phyloP scores from a whole-genome alignment of 1,140 invertebrate genomes.

The Bombus waltoni region DNA sequence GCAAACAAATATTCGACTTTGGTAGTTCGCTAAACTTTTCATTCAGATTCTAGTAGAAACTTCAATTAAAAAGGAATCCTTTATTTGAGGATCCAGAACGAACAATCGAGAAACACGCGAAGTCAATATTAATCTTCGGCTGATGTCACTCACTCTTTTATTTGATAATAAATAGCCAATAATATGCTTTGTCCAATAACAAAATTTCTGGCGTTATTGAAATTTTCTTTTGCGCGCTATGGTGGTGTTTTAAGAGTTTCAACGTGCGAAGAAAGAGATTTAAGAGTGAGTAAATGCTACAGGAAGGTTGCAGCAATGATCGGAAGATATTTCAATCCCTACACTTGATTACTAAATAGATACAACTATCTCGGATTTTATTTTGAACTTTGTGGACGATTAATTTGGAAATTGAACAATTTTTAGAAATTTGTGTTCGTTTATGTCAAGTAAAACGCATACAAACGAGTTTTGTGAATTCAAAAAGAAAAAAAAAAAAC shows the following conservation, averaged over 20 bases:
- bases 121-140: constrained; percentile 24
- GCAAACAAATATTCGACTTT: constrained; percentile 13
- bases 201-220: not conserved
- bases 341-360: not conserved
- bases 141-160: not conserved
- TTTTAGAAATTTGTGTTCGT: not conserved
- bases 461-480: too few relatives aligned
- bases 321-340: not conserved
- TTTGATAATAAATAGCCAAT: accelerated
- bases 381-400: not conserved
- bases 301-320: not conserved
- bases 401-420: not conserved
- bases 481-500: too few relatives aligned
- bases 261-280: not conserved
- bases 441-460: too few relatives aligned
- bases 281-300: not conserved
- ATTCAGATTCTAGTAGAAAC: not conserved
- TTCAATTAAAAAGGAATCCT: not conserved
- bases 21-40: not conserved
- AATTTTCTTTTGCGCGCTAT: not conserved
- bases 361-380: not conserved
- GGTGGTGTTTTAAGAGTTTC: not conserved
- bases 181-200: too few relatives aligned
- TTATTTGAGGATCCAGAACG: not conserved
- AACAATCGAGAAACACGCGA: constrained; percentile 1